phyloP scores from a whole-genome alignment of 2,888 invertebrate genomes.

The Chrysotoxum bicinctum region DNA sequence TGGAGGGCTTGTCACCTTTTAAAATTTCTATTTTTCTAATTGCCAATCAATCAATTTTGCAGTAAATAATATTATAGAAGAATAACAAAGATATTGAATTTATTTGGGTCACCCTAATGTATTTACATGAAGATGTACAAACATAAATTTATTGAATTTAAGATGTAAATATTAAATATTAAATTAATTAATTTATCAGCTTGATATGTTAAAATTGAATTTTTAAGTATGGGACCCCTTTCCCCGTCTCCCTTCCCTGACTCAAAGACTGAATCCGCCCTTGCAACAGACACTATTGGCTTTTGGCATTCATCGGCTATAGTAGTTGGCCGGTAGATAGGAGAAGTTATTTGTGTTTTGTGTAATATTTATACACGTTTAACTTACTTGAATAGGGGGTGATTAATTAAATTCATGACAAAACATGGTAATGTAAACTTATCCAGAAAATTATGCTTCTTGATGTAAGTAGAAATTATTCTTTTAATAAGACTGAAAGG shows the following conservation, averaged over 20 bases:
- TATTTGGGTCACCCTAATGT: too few relatives aligned
- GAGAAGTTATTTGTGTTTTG: not conserved
- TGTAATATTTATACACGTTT: constrained; percentile 51
- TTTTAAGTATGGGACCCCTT: not conserved
- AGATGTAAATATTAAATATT: not conserved
- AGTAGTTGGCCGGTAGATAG: not conserved
- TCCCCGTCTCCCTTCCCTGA: too few relatives aligned
- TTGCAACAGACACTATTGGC: not conserved
- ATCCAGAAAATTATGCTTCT: not conserved
- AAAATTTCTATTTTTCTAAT: too few relatives aligned
- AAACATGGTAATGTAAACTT: constrained; percentile 31
- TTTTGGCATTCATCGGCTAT: not conserved
- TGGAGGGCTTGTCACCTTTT: too few relatives aligned
- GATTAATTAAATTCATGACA: constrained; percentile 49
- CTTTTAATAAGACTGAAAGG: not conserved
- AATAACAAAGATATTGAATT: too few relatives aligned
- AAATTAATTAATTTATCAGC: not conserved
- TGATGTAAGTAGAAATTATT: not conserved
- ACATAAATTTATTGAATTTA: not conserved
- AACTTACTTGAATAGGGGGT: constrained; percentile 28
- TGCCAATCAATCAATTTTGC: too few relatives aligned
- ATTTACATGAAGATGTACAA: too few relatives aligned
- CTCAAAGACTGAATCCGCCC: not conserved
- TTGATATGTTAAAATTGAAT: not conserved
- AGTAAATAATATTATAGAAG: too few relatives aligned